Evolutionary conservation across 2,113 vertebrate genomes (phyloP).

Genomic region (Microtus ochrogaster): DNA sequence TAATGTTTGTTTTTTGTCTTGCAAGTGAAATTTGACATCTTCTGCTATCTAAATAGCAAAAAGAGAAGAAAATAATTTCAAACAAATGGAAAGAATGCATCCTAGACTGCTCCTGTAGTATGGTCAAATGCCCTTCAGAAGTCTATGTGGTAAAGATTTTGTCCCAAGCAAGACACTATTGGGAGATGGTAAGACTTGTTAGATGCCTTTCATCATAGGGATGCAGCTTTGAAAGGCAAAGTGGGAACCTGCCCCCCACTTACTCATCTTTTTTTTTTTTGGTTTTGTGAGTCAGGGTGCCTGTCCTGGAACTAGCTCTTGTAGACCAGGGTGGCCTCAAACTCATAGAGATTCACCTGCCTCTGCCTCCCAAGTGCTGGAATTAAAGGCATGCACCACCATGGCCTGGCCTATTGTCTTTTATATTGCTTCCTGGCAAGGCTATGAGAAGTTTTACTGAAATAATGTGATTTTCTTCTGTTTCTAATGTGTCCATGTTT

Average conservation of each 20-base stretch:
- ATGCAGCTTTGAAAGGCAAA: neutral
- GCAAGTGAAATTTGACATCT: neutral
- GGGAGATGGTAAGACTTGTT: accelerated
- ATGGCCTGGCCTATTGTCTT: too few species aligned
- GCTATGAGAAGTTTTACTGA: neutral
- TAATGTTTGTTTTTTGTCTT: neutral
- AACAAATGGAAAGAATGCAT: neutral
- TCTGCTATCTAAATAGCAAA: neutral
- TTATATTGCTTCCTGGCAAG: neutral
- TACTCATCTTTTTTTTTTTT: too few species aligned
- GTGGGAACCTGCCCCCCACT: too few species aligned
- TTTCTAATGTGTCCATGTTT: neutral
- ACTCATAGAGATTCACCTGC: too few species aligned
- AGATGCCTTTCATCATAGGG: accelerated
- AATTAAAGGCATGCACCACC: too few species aligned
- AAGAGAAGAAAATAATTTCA: neutral
- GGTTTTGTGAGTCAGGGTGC: too few species aligned
- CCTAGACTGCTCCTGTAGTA: neutral
- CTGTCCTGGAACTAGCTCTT: too few species aligned
- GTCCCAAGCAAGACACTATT: neutral
- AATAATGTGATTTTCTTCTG: neutral
- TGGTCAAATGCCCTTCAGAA: neutral
- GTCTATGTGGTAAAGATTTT: neutral
- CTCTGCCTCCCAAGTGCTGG: too few species aligned
- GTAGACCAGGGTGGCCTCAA: too few species aligned